Evolutionary conservation across 2,888 invertebrate species (phyloP).

Genomic region (Raillietiella orientalis): DNA sequence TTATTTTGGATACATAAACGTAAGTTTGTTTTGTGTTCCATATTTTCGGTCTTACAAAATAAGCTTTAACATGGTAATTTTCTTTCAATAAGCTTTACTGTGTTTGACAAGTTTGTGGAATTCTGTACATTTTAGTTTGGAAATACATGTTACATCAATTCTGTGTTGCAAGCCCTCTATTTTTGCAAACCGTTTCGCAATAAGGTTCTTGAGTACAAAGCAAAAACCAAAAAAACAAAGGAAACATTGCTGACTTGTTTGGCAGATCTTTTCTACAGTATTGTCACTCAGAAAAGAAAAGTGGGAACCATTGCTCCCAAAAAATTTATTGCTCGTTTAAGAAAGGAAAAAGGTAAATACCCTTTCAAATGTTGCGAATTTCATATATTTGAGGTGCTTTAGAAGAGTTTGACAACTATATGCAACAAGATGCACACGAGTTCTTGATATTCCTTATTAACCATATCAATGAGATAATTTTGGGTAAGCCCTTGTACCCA

Average conservation of each 20-base stretch:
- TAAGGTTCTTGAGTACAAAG: constrained; percentile 90
- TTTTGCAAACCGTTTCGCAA: constrained; percentile 98
- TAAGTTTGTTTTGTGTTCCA: constrained; percentile 19
- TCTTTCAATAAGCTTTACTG: neutral
- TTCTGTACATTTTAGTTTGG: constrained; percentile 42
- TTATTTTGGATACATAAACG: constrained; percentile 97
- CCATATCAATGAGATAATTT: constrained; percentile 86
- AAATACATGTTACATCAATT: constrained; percentile 99
- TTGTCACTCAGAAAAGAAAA: constrained; percentile 99
- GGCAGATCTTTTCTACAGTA: constrained; percentile 93
- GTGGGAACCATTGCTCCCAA: constrained; percentile 96
- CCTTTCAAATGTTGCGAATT: neutral
- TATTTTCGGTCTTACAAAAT: neutral
- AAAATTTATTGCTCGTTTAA: constrained; percentile 87
- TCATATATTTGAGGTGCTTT: constrained; percentile 9
- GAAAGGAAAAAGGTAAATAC: constrained; percentile 71
- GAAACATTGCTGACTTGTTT: constrained; percentile 91
- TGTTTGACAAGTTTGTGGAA: neutral
- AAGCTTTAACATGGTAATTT: neutral
- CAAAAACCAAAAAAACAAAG: constrained; percentile 73
- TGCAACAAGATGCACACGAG: constrained; percentile 99
- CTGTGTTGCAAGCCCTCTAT: constrained; percentile 93
- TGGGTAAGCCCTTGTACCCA: constrained; percentile 39
- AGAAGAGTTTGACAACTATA: constrained; percentile 98
- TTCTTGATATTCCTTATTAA: constrained; percentile 97